phyloP scores from a whole-genome alignment of 2,888 invertebrate genomes.

The Campopleginae sp. region DNA sequence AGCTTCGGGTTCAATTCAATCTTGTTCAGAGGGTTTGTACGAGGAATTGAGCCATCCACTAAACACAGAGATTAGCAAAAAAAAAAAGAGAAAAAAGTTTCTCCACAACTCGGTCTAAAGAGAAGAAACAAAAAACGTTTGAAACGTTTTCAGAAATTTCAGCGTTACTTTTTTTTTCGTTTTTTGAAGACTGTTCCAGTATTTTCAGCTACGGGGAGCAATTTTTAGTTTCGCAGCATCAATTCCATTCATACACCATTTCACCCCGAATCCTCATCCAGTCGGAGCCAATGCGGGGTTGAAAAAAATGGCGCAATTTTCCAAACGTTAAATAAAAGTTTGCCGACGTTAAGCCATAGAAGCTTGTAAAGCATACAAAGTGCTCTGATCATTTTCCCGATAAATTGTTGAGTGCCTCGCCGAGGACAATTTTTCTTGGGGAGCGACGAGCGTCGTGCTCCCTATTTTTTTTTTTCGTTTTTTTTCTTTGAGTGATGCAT shows the following conservation, averaged over 20 bases:
- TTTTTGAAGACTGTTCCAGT: not conserved
- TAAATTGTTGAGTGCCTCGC: conserved; percentile 54
- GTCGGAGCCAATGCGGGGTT: conserved; percentile 2
- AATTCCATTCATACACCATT: conserved; percentile 3
- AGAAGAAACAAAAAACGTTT: not conserved
- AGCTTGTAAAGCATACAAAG: conserved; percentile 61
- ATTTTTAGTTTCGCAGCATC: conserved; percentile 11
- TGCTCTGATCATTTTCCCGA: conserved; percentile 58
- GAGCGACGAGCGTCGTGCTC: conserved; percentile 5
- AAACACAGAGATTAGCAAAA: not conserved
- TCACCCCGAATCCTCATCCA: not conserved
- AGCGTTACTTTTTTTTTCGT: not conserved
- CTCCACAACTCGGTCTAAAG: not conserved
- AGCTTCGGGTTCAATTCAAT: conserved; percentile 59
- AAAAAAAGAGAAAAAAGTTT: conserved; percentile 1
- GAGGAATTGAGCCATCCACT: conserved; percentile 51
- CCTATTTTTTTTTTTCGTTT: conserved; percentile 18
- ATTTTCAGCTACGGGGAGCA: not conserved
- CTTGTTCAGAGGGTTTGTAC: conserved; percentile 24
- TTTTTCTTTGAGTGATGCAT: conserved; percentile 70
- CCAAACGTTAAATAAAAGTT: conserved; percentile 42
- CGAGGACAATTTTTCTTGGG: conserved; percentile 53
- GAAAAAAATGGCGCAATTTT: conserved; percentile 57
- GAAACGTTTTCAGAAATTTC: not conserved
- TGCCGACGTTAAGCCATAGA: conserved; percentile 28